Conservation (phyloP, 2,888 invertebrate genomes). For the Lampropteryx suffumata region DNA sequence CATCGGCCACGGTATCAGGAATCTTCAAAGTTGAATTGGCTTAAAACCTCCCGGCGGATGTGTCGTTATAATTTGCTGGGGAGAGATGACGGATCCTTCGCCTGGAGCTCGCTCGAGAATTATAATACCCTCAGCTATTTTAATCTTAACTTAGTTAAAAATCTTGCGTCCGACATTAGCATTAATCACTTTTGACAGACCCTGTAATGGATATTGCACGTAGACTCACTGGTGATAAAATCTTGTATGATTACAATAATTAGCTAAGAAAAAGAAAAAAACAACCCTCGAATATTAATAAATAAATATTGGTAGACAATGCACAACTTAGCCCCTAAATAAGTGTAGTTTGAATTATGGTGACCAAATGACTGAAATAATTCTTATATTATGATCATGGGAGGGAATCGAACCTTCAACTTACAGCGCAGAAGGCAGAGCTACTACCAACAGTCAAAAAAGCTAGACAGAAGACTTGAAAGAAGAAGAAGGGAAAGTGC, state of each 20-base stretch:
- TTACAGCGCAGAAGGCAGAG: too few species aligned
- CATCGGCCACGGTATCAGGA: conserved; percentile 59
- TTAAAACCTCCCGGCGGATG: conserved; percentile 78
- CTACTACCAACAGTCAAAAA: too few species aligned
- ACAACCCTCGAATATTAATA: too few species aligned
- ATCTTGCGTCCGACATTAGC: conserved; percentile 79
- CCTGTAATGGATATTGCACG: conserved; percentile 68
- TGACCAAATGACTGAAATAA: too few species aligned
- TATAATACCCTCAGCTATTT: conserved; percentile 80
- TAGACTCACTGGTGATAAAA: conserved; percentile 27
- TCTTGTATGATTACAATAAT: conserved; percentile 21
- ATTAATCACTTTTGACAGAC: conserved; percentile 80
- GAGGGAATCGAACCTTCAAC: too few species aligned
- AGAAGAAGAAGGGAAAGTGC: too few species aligned
- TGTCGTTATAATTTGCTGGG: conserved; percentile 80
- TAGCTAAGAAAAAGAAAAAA: conserved; percentile 1
- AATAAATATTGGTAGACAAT: too few species aligned
- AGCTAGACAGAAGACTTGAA: too few species aligned
- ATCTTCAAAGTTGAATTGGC: conserved; percentile 73
- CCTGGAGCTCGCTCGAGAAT: conserved; percentile 65
- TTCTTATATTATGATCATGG: too few species aligned
- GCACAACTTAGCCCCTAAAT: too few species aligned
- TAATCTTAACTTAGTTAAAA: conserved; percentile 83
- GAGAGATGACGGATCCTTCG: conserved; percentile 78
- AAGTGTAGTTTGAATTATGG: too few species aligned